Base-by-base conservation (phyloP, 2,888 invertebrate species). In the Polyommatus iphigenia region DNA sequence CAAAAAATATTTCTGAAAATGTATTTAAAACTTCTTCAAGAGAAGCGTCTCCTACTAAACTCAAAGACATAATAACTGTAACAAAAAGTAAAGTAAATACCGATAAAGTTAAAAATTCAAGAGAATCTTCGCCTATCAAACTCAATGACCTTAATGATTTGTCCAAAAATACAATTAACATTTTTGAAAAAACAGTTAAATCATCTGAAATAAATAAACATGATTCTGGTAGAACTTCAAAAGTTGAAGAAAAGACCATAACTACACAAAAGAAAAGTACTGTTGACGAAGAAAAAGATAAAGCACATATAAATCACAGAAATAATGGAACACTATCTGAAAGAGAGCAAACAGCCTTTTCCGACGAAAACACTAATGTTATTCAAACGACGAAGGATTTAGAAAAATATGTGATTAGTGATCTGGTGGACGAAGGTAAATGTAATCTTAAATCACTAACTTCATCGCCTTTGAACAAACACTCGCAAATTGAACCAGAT, bases 41-140 rank as follows among this genome's bases (percentile, higher is more conserved):
- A 54, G 79, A 82, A 78, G 32, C 71, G 36, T 77, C 80, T 46
- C 80, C 81, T 32, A 78, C 78, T 4, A 83, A 81, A 46, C 59
- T 79, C 8, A 77, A 78, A 20, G 77, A 80, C 24, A 67, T 79
- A 36, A 76, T 62, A 72, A 67, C 67, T 13, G 15, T 2, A 41
- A 2, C 20, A 3, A 50, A 13, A 20, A 46, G 18, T 18, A 77
- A 29, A 41, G 36, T 20, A n/a, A 29, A 71, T 54, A 73, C 54
- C 62, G 59, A 46, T 32, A 59, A 79, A 76, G 24, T 59, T 41
- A 71, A 79, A 77, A 78, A 72, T 10, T 67, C 67, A 67, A 29
- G 67, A 67, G 67, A 67, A 67, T 67, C 67, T 15, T 67, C 67
- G 13, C 67, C 67, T 32, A 29, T 24, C 29, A 67, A 67, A 67